phyloP scores from a whole-genome alignment of 1,140 invertebrate species.

The Drosophila persimilis region DNA sequence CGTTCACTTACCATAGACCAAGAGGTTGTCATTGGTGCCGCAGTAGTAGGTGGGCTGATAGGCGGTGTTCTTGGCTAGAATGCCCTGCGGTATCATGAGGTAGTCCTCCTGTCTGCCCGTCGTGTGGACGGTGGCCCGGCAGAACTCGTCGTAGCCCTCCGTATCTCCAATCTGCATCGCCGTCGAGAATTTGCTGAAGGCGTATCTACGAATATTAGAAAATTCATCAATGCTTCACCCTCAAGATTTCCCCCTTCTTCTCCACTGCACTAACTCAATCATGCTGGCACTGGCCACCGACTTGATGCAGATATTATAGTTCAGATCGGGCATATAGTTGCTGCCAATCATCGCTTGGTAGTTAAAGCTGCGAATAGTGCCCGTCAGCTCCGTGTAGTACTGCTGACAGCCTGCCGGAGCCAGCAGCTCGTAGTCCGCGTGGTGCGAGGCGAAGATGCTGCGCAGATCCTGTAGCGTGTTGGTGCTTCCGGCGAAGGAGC shows the following conservation, averaged over 20 bases:
- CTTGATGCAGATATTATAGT: conserved; percentile 84
- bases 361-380: conserved; percentile 86
- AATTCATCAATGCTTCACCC: neutral
- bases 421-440: conserved; percentile 70
- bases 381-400: conserved; percentile 85
- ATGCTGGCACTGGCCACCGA: conserved; percentile 50
- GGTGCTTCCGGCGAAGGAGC: conserved; percentile 22
- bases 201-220: conserved; percentile 44
- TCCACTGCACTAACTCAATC: conserved; percentile 59
- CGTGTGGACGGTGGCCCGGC: conserved; percentile 61
- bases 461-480: conserved; percentile 72
- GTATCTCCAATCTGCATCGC: conserved; percentile 49
- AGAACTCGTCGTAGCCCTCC: conserved; percentile 68
- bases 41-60: conserved; percentile 83
- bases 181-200: conserved; percentile 60
- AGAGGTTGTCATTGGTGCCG: conserved; percentile 62
- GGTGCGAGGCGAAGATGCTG: conserved; percentile 70
- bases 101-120: conserved; percentile 83
- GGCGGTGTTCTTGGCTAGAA: conserved; percentile 57
- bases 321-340: conserved; percentile 66
- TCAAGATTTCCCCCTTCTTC: too few relatives aligned
- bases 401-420: conserved; percentile 87
- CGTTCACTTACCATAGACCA: conserved; percentile 60
- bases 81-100: conserved; percentile 83
- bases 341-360: conserved; percentile 83